Evolutionary conservation across 2,113 vertebrate species (phyloP), one percentile per base, ranked within the genome.

Genomic region (Lepus europaeus): DNA sequence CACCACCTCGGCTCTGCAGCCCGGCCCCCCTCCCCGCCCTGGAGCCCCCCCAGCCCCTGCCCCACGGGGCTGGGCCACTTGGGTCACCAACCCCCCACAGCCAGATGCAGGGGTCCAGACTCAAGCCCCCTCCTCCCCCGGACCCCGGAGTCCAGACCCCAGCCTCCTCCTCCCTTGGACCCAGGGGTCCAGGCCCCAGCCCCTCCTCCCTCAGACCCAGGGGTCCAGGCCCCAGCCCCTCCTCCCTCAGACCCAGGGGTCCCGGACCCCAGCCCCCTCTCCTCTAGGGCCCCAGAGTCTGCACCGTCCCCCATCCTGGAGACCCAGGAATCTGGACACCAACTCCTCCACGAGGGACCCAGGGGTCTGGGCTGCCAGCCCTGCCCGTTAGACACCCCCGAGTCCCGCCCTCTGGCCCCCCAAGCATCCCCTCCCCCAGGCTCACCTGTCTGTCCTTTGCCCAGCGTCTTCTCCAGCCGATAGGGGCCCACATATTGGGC

Each of bases 391-490:
- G 70, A 79, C 49, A 53, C 69, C 86, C 73, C 4, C 3, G 1
- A 83, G 64, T 69, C 82, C 73, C 29, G 45, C 76, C 85, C 80
- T 87, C 92, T 27, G 68, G 33, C 77, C 92, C 72, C 78, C 90
- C 87, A 53, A 82, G 94, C 81, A 49, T 68, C 78, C 53, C 76
- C 59, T 16, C 29, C 2, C 45, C 51, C n/a, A 20, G 90, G 64
- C 98, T 98, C 97, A 98, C 98, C 98, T 92, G 98, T 98, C 97
- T 98, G 98, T 84, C 98, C 98, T 96, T 98, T 98, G 86, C 98
- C 98, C 95, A 98, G 97, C 3, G 98, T 98, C 94, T 98, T 98
- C 95, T 98, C 98, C 97, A 98, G 97, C 39, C 98, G 97, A 90
- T 98, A 98, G 93, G 98, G 98, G 90, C 98, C 98, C 97, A 98